Conservation (phyloP, 2,888 invertebrate genomes). For the Sminthurinus aureus region DNA sequence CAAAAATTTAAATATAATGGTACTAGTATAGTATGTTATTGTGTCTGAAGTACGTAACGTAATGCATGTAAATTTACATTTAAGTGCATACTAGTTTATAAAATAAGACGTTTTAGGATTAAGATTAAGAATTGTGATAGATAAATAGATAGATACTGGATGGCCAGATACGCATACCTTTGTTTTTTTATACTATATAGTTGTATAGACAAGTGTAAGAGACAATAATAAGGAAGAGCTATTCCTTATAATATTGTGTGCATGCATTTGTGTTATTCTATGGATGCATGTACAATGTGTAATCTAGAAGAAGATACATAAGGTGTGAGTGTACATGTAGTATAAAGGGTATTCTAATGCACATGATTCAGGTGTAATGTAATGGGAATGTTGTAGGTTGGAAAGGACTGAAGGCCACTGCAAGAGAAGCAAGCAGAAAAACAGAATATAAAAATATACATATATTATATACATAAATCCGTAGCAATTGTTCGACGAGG, state of each 20-base stretch:
- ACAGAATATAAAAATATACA: background rate
- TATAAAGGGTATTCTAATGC: background rate
- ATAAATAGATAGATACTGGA: background rate
- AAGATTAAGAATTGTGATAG: background rate
- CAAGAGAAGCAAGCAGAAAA: slow-evolving; percentile 17
- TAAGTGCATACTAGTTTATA: background rate
- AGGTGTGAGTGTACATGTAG: background rate
- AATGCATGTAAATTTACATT: too few relatives aligned
- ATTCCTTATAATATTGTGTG: background rate
- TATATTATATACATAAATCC: slow-evolving; percentile 3
- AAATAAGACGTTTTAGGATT: background rate
- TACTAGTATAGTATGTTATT: too few relatives aligned
- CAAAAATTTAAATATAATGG: too few relatives aligned
- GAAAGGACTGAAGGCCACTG: slow-evolving; percentile 5
- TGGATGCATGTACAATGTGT: background rate
- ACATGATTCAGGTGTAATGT: background rate
- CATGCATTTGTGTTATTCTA: background rate
- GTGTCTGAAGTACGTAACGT: too few relatives aligned
- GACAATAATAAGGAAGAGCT: background rate
- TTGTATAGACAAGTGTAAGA: background rate
- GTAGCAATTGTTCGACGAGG: slow-evolving; percentile 37
- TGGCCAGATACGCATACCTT: background rate
- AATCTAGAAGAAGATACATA: background rate
- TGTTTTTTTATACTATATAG: background rate
- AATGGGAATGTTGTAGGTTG: slow-evolving; percentile 1